Conservation (phyloP, 2,888 invertebrate genomes). For the Saturnia japonica region DNA sequence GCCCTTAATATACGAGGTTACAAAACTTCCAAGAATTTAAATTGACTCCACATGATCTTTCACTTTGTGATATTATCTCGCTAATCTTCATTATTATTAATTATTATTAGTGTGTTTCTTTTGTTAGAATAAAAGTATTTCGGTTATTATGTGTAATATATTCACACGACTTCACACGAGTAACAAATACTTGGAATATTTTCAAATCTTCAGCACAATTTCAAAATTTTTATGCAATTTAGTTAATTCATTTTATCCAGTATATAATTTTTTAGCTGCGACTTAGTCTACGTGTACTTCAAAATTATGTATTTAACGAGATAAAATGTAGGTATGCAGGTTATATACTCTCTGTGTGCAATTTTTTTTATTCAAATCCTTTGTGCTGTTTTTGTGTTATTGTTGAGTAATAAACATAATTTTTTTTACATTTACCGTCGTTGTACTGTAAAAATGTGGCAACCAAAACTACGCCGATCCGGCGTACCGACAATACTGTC, state of each 20-base stretch:
- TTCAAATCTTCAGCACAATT: not conserved
- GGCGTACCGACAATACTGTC: too few relatives aligned
- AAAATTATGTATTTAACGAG: too few relatives aligned
- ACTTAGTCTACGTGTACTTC: too few relatives aligned
- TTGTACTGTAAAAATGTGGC: too few relatives aligned
- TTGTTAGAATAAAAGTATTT: not conserved
- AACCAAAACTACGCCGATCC: too few relatives aligned
- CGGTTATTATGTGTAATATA: constrained; percentile 3
- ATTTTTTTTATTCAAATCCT: too few relatives aligned
- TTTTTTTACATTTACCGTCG: too few relatives aligned
- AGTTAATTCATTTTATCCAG: not conserved
- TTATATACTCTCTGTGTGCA: too few relatives aligned
- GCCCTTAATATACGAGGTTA: not conserved
- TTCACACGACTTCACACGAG: not conserved
- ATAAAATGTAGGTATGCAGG: too few relatives aligned
- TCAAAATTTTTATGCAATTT: not conserved
- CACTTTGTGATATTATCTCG: not conserved
- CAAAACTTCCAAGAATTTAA: not conserved
- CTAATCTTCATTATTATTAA: not conserved
- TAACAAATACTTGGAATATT: not conserved
- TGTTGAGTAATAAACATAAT: too few relatives aligned
- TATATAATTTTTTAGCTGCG: too few relatives aligned
- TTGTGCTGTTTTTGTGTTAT: too few relatives aligned
- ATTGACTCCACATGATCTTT: not conserved
- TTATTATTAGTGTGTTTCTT: not conserved